These are phyloP conservation scores for Coreoperca whiteheadi DNA, from an alignment of 2,113 vertebrate genomes.

Conservation along the genomic window DNA sequence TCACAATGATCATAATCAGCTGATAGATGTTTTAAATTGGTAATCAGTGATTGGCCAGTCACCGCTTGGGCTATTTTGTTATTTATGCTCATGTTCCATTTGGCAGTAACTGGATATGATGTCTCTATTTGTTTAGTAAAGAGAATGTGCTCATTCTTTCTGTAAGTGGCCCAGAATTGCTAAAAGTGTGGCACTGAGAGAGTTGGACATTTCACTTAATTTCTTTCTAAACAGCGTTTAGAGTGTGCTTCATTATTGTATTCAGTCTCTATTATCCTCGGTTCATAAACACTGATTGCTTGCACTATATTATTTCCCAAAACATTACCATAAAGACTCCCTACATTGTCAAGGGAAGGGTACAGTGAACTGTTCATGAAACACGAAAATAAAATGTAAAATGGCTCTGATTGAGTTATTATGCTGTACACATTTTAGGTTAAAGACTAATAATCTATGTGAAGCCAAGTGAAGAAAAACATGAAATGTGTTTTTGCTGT, in stretches of 20 bases:
- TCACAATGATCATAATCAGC: conserved; percentile 30
- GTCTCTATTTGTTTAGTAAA: conserved; percentile 34
- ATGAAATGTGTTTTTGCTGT: conserved; percentile 9
- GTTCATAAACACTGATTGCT: conserved; percentile 55
- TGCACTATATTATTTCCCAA: conserved; percentile 19
- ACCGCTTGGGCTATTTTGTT: conserved; percentile 13
- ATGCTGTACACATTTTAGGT: conserved; percentile 22
- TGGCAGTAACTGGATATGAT: conserved; percentile 18
- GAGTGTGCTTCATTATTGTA: conserved; percentile 31
- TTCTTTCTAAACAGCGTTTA: conserved; percentile 23
- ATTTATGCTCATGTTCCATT: conserved; percentile 27
- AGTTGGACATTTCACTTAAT: conserved; percentile 46
- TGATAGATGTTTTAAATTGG: conserved; percentile 32
- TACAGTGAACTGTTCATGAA: conserved; percentile 24
- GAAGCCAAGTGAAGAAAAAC: conserved; percentile 44
- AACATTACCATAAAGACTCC: conserved; percentile 24
- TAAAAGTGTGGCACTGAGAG: conserved; percentile 10
- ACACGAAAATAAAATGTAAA: conserved; percentile 43
- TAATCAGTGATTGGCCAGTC: conserved; percentile 5
- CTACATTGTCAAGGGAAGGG: conserved; percentile 14
- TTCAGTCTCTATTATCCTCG: conserved; percentile 44
- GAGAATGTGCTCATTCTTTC: conserved; percentile 28
- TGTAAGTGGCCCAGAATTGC: conserved; percentile 22
- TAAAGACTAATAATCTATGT: conserved; percentile 39
- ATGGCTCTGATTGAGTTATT: conserved; percentile 42